Evolutionary conservation across 2,888 invertebrate species (phyloP).

Genomic region (Slavum lentiscoides): DNA sequence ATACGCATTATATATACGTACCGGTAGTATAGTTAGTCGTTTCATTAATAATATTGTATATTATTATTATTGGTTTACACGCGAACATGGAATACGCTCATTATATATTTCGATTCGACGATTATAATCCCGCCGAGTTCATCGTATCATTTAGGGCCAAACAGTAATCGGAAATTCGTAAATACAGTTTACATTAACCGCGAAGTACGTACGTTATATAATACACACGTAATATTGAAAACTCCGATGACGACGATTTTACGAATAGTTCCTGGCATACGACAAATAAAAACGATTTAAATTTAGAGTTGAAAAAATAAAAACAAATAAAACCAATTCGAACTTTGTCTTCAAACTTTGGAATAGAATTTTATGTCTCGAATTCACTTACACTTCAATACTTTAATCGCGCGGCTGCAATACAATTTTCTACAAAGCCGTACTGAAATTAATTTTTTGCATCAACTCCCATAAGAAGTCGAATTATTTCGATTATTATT

Average conservation of each 20-base stretch:
- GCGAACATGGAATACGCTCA: constrained; percentile 33
- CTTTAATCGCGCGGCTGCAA: too few relatives aligned
- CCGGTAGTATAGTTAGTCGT: constrained; percentile 13
- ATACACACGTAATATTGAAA: neutral
- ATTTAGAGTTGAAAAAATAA: too few relatives aligned
- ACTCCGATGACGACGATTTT: neutral
- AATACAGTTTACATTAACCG: neutral
- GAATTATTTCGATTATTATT: too few relatives aligned
- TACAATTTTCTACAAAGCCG: too few relatives aligned
- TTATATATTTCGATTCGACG: constrained; percentile 29
- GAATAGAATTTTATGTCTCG: too few relatives aligned
- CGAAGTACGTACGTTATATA: neutral
- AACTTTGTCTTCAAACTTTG: too few relatives aligned
- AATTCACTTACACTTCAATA: too few relatives aligned
- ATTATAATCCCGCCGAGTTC: constrained; percentile 7
- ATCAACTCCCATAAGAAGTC: too few relatives aligned
- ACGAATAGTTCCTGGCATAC: neutral
- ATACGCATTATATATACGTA: too few relatives aligned
- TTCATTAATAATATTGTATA: constrained; percentile 25
- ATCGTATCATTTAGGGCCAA: neutral
- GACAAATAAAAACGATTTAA: neutral
- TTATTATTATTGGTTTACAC: constrained; percentile 21
- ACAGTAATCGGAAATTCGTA: neutral
- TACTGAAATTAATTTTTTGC: too few relatives aligned
- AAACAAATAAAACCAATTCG: too few relatives aligned